Evolutionary conservation across 2,113 vertebrate genomes (phyloP), one percentile per base, ranked within the genome.

Genomic region (Saguinus midas): DNA sequence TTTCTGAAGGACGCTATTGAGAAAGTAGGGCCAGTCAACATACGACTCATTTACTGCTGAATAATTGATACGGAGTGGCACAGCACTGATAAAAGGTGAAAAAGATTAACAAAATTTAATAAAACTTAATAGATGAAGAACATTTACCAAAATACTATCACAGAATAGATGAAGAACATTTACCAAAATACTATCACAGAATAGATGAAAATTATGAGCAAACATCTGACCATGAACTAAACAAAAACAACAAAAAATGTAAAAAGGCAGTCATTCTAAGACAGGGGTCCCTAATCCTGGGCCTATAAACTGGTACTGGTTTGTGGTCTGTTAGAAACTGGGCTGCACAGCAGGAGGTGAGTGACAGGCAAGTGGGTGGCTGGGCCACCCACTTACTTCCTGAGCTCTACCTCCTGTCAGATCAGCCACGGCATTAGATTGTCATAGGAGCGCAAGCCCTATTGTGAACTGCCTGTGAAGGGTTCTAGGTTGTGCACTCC

Each of bases 161-260:
- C 6, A 96, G 48, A 83, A 68, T n/a, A 86, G 78, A 61, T 43
- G 43, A 87, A 91, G n/a, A 50, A 57, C n/a, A 94, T 27, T 94
- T 23, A 94, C n/a, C 52, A 57, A 70, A 85, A 79, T 89, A 64
- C 58, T 52, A 37, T 18, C 37, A 82, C 6, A 96, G 48, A 83
- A 68, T n/a, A 86, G 78, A 61, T 43, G 43, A 86, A 68, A 70
- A 64, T 57, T 91, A 14, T 45, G 61, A 80, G 32, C 32, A 48
- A 27, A 40, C 6, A 48, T 66, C 81, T 81, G 37, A 76, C 35
- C 29, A 4, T 87, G 84, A 75, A 61, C 75, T 96, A 21, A 89
- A 20, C 18, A 50, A n/a, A 23, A 17, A 75, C 5, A 84, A 50
- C 43, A 40, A 25, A 12, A 76, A 25, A 84, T 72, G 57, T n/a